Evolutionary conservation across 2,113 vertebrate genomes (phyloP), one percentile per base, ranked within the genome.

Genomic region (Dipodomys ordii): DNA sequence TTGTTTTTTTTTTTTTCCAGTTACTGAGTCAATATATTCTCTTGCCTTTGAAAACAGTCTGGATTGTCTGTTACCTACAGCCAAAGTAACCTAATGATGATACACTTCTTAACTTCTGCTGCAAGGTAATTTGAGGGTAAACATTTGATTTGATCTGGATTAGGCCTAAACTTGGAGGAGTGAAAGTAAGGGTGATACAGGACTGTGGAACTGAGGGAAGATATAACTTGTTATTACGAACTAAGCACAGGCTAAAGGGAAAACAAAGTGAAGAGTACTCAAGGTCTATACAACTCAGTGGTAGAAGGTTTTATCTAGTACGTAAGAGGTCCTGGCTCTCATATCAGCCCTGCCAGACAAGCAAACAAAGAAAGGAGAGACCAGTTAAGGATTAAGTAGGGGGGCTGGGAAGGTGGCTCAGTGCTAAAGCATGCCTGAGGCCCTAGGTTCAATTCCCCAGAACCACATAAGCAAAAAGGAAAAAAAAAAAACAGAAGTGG

Each of bases 31-130:
- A 85, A 81, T 44, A 65, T 23, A 65, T 57, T 83, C 12, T 62
- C 22, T 85, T 69, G 83, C 68, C 35, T 85, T 90, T 90, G 77
- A 92, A 87, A 13, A 25, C 25, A 77, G 68, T 89, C 57, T 92
- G 53, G 88, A 91, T 96, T 67, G 83, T 85, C 15, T 13, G 16
- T 78, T 93, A 60, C 30, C n/a, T 76, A 20, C 23, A 72, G 60
- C n/a, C 39, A 67, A 96, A 81, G 19, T 65, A 84, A 72, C 27
- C 19, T 16, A 18, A 28, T 2, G 35, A 82, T 6, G 28, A 4
- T 82, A 53, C 25, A 32, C 2, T 72, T 85, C 74, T n/a, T 25
- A 74, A 94, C 60, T 28, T 83, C 30, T 92, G 74, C 46, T 8
- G 82, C 20, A 35, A 83, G 60, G 83, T 27, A 65, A 64, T 35